Evolutionary conservation across 23 tunicate species (phyloP), one percentile per base, ranked within the genome.

Genomic region (Corella eumyota): DNA sequence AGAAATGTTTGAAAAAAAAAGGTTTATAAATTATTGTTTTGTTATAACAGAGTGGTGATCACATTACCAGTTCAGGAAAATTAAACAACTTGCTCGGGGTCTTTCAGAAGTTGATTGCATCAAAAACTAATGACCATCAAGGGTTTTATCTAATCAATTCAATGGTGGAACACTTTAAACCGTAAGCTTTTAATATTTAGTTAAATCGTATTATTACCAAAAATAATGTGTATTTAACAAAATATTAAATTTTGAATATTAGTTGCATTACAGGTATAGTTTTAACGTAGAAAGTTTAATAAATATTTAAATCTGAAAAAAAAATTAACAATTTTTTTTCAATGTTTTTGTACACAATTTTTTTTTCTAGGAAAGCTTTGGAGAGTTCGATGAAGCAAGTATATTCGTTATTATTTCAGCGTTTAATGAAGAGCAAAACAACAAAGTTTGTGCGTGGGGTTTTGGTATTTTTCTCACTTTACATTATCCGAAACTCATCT

Each of bases 101-200:
- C 5, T 90, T 81, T 50, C 97, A 90, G 49, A 90, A 90, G 59
- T 65, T 90, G 21, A 64, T 90, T 56, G 91, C 97, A 27, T 90
- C 97, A 17, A 80, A 81, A 75, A 32, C 74, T 2, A 90, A 90
- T 57, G 97, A 90, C 44, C 90, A 79, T 37, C 69, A 80, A 4
- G 97, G 84, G 32, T 90, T 90, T 48, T 70, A 75, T 44, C 34
- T 90, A 23, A 64, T 90, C 2, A 90, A 69, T 51, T 71, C 66
- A 28, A 71, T 85, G 80, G 66, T 67, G 22, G 95, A 85, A 53
- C 22, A 60, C 37, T 60, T 85, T 46, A 49, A 71, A 31, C 69
- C 71, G 86, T 78, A 38, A 78, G 76, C n/a, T n/a, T n/a, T n/a
- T n/a, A n/a, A n/a, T n/a, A n/a, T n/a, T n/a, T n/a, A n/a, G n/a